These are phyloP conservation scores for Psammodynastes pulverulentus DNA, from an alignment of 2,113 vertebrate genomes.

Conservation along the genomic window DNA sequence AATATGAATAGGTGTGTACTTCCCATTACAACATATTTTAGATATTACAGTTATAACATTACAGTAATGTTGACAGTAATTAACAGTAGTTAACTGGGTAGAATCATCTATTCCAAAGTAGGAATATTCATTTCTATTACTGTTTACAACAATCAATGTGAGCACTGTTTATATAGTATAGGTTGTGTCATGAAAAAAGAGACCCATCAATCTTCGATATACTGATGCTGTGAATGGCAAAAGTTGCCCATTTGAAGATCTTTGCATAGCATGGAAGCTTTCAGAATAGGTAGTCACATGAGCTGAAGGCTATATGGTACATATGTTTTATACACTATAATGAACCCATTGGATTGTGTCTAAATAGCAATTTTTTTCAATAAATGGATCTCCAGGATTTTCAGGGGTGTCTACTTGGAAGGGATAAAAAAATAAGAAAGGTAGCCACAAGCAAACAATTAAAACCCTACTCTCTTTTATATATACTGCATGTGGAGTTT, in stretches of 20 bases:
- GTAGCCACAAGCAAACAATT: not conserved
- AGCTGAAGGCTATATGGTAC: not conserved
- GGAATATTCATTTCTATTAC: not conserved
- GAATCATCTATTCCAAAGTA: not conserved
- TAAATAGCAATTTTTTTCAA: not conserved
- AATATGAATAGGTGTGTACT: not conserved
- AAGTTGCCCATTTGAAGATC: not conserved
- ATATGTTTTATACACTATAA: not conserved
- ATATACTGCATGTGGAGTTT: not conserved
- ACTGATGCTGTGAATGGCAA: not conserved
- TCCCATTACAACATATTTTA: not conserved
- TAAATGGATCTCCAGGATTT: not conserved
- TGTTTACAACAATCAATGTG: not conserved
- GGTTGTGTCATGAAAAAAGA: not conserved
- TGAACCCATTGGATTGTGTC: not conserved
- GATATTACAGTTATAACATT: too few species aligned
- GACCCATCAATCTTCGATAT: not conserved
- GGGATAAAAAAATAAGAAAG: not conserved
- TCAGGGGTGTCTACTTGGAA: not conserved
- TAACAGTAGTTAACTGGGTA: not conserved
- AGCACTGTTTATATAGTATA: not conserved
- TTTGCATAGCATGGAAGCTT: not conserved
- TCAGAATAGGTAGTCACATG: not conserved
- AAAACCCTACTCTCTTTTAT: not conserved
- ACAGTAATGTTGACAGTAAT: too few species aligned